Conservation (phyloP, 1,140 invertebrate genomes). For the Tetragnatha versicolor region DNA sequence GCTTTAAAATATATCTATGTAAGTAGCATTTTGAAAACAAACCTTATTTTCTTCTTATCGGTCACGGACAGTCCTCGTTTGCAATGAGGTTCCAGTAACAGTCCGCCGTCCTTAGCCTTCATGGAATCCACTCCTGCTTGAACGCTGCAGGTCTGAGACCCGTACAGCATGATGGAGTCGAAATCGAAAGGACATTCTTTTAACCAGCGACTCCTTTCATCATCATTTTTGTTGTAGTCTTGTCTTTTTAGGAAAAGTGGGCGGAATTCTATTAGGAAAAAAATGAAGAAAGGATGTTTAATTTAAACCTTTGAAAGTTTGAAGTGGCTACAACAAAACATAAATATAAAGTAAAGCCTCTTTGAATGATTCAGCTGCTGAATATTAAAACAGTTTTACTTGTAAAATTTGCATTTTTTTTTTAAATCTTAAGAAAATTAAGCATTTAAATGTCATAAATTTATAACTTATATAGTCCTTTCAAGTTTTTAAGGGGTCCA, state of each 20-base stretch:
- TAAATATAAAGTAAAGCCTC: neutral
- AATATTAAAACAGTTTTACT: too few relatives aligned
- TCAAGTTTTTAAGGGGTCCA: too few relatives aligned
- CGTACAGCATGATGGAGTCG: conserved; percentile 64
- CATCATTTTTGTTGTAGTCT: conserved; percentile 33
- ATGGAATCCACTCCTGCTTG: conserved; percentile 60
- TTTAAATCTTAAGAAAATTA: too few relatives aligned
- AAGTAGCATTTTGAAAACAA: too few relatives aligned
- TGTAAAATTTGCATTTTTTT: too few relatives aligned
- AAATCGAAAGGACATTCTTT: too few relatives aligned
- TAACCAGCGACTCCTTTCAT: too few relatives aligned
- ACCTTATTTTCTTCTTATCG: neutral
- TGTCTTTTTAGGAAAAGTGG: conserved; percentile 40
- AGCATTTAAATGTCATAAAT: too few relatives aligned
- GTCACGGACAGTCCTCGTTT: neutral
- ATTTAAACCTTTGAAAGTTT: too few relatives aligned
- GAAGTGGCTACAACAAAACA: too few relatives aligned
- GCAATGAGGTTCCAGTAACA: conserved; percentile 12
- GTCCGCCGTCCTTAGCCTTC: conserved; percentile 56
- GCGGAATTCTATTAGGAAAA: neutral
- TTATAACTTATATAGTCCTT: too few relatives aligned
- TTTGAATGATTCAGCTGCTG: neutral
- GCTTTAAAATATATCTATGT: too few relatives aligned
- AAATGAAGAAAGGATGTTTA: neutral
- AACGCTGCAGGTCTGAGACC: conserved; percentile 60